Percentiles rank a stretch among this genome's conserved stretches.
Evolutionary conservation across 1,140 invertebrate species (phyloP).

Genomic region (Rhagoletis zephyria): DNA sequence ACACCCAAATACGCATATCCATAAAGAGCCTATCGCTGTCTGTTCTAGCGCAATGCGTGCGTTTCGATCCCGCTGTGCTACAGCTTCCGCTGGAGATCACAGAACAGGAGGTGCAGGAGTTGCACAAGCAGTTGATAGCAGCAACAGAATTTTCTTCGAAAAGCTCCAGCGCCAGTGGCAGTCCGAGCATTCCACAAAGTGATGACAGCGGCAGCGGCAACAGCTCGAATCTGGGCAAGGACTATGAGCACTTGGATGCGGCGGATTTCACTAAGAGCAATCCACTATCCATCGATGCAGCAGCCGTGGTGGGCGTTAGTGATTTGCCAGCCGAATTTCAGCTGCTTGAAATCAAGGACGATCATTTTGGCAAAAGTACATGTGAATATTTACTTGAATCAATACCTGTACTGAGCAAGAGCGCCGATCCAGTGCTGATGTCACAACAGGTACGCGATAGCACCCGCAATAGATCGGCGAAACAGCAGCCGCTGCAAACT

Average conservation of each 20-base stretch:
- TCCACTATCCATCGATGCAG: too few species aligned
- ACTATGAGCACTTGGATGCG: constrained; percentile 56
- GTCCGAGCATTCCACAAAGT: constrained; percentile 59
- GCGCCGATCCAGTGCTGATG: constrained; percentile 65
- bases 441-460: constrained; percentile 52
- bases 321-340: constrained; percentile 55
- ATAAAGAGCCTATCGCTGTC: constrained; percentile 85
- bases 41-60: constrained; percentile 80
- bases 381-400: constrained; percentile 64
- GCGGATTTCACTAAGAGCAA: constrained; percentile 39
- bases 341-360: constrained; percentile 71
- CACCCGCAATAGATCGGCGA: neutral
- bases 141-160: neutral
- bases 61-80: constrained; percentile 80
- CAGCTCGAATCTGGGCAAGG: constrained; percentile 58
- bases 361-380: constrained; percentile 71
- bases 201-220: constrained; percentile 63
- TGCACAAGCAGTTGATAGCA: constrained; percentile 54
- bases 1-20: constrained; percentile 83
- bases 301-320: neutral
- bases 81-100: constrained; percentile 75
- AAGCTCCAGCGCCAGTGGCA: constrained; percentile 55
- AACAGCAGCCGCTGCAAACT: neutral
- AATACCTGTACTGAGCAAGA: constrained; percentile 62
- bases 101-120: constrained; percentile 61